Percentiles rank a stretch among this genome's conserved stretches.
These are phyloP conservation scores for Archivesica marissinica DNA, from an alignment of 1,140 invertebrate genomes.

Conservation along the genomic window DNA sequence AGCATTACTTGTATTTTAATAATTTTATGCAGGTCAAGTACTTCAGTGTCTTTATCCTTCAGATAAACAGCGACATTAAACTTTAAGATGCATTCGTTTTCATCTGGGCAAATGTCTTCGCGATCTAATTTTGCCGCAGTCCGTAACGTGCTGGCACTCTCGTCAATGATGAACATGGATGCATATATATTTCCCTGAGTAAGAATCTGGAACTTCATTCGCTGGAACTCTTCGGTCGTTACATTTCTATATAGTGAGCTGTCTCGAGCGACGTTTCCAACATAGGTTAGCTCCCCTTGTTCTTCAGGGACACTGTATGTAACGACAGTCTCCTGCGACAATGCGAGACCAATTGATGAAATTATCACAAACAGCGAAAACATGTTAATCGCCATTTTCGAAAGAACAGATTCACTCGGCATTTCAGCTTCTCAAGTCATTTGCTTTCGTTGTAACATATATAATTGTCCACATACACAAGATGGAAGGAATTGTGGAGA, in stretches of 20 bases:
- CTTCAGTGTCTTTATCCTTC: constrained; percentile 58
- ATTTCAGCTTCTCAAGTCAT: constrained; percentile 8
- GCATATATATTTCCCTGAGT: constrained; percentile 71
- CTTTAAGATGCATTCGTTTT: constrained; percentile 66
- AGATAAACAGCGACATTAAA: constrained; percentile 77
- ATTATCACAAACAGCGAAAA: constrained; percentile 20
- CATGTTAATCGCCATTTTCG: not conserved
- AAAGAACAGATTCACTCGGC: not conserved
- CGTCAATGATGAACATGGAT: constrained; percentile 74
- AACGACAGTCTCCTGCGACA: constrained; percentile 54
- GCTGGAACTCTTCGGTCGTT: constrained; percentile 69
- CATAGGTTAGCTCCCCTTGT: constrained; percentile 70
- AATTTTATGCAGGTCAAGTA: constrained; percentile 75
- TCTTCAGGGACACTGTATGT: constrained; percentile 74
- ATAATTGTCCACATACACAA: not conserved
- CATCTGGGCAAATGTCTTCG: constrained; percentile 71
- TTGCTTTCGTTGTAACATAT: not conserved
- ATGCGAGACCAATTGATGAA: not conserved
- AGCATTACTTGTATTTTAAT: constrained; percentile 78
- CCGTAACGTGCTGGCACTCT: constrained; percentile 73
- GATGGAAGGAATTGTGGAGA: not conserved
- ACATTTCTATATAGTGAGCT: constrained; percentile 73
- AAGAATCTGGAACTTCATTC: constrained; percentile 77
- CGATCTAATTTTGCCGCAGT: constrained; percentile 73
- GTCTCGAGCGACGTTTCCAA: constrained; percentile 78